phyloP scores from a whole-genome alignment of 2,888 invertebrate genomes.

The Pemphredon lugubris region DNA sequence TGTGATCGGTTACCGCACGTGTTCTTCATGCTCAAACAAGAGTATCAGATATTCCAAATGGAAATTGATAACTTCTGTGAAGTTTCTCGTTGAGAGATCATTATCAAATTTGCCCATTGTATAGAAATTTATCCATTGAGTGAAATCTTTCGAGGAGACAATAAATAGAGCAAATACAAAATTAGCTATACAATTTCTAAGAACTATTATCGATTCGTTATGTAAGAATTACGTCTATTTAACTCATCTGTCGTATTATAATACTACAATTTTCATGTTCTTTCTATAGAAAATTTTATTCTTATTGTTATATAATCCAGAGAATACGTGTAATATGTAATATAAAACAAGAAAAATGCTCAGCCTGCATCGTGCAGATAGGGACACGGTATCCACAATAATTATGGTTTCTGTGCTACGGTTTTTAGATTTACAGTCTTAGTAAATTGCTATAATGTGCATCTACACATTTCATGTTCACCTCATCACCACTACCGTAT shows the following conservation, averaged over 20 bases:
- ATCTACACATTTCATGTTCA: constrained; percentile 67
- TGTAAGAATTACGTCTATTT: constrained; percentile 48
- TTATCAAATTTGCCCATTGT: constrained; percentile 16
- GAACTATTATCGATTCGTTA: constrained; percentile 65
- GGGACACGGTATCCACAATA: constrained; percentile 51
- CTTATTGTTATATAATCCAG: constrained; percentile 58
- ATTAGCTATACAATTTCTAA: constrained; percentile 74
- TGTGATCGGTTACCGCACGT: constrained; percentile 1
- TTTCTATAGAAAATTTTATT: constrained; percentile 63
- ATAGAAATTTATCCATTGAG: constrained; percentile 33
- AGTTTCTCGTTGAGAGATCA: constrained; percentile 13
- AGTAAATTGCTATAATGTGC: constrained; percentile 73
- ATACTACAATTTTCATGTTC: constrained; percentile 48
- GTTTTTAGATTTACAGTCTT: constrained; percentile 74
- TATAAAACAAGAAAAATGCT: constrained; percentile 71
- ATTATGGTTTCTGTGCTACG: constrained; percentile 55
- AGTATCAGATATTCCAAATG: constrained; percentile 1
- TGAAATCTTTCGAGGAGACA: constrained; percentile 54
- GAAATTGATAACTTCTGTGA: constrained; percentile 20
- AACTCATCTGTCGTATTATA: constrained; percentile 47
- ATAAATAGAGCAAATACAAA: constrained; percentile 77
- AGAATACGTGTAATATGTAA: constrained; percentile 50
- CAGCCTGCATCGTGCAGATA: constrained; percentile 62
- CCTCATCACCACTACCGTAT: constrained; percentile 73
- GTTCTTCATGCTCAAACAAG: constrained; percentile 3